These are phyloP conservation scores for Thunnus maccoyii DNA, from an alignment of 2,113 vertebrate species.

Conservation along the genomic window DNA sequence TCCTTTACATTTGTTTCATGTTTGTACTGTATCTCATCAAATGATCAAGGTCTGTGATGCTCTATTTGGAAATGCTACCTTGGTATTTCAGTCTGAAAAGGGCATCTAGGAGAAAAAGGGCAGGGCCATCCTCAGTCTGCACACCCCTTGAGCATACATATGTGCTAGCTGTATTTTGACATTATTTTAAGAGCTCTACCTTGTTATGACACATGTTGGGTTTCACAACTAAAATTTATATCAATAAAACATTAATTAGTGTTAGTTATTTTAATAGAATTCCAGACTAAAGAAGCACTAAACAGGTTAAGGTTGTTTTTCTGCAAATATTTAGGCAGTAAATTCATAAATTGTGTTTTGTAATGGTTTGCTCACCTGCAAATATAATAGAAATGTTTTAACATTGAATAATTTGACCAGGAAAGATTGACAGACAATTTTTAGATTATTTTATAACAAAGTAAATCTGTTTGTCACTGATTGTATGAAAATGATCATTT, in stretches of 20 bases:
- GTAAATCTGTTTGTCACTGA: background rate
- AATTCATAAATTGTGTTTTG: no score
- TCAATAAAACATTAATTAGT: background rate
- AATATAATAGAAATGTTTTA: background rate
- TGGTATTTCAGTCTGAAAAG: constrained; percentile 60
- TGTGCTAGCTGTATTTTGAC: background rate
- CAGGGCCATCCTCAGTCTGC: constrained; percentile 2
- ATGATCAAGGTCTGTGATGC: constrained; percentile 21
- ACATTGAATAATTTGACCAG: background rate
- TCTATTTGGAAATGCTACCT: constrained; percentile 44
- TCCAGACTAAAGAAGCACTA: background rate
- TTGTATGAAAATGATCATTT: background rate
- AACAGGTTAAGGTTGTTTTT: no score
- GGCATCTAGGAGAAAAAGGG: constrained; percentile 37
- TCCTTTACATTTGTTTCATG: constrained; percentile 29
- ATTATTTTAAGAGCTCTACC: background rate
- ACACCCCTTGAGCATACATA: background rate
- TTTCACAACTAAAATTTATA: background rate
- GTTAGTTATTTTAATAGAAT: background rate
- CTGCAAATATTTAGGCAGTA: no score
- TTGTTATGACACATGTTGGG: background rate
- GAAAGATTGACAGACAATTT: no score
- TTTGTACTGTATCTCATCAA: constrained; percentile 33
- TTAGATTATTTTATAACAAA: no score
- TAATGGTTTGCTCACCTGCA: background rate